These are phyloP conservation scores for Xiphophorus couchianus DNA, from an alignment of 2,113 vertebrate species.

Conservation along the genomic window DNA sequence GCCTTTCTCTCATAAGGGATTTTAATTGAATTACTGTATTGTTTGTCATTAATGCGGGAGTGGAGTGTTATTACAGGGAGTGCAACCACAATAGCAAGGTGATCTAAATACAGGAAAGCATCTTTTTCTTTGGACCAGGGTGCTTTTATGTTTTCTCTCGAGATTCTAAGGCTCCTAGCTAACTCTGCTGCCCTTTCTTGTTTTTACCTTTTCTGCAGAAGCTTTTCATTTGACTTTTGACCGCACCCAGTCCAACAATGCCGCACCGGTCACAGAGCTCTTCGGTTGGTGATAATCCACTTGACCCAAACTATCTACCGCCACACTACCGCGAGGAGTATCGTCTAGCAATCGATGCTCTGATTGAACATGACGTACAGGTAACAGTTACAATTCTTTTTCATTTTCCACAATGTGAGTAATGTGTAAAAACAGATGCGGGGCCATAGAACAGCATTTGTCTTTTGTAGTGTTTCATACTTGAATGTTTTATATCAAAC, in stretches of 20 bases:
- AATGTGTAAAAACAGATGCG: not conserved
- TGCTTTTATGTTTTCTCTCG: not conserved
- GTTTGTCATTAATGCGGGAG: not conserved
- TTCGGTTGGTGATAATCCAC: constrained; percentile 91
- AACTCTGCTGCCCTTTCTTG: constrained; percentile 1
- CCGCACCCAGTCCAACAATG: constrained; percentile 79
- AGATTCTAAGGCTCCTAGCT: not conserved
- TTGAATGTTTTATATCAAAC: not conserved
- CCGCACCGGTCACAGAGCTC: constrained; percentile 95
- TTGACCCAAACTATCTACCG: constrained; percentile 90
- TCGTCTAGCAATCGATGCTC: constrained; percentile 91
- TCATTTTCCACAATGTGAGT: not conserved
- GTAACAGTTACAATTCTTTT: constrained; percentile 48
- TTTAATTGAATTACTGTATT: constrained; percentile 18
- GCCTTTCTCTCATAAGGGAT: constrained; percentile 28
- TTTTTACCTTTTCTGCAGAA: constrained; percentile 35
- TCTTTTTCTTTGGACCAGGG: not conserved
- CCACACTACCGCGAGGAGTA: constrained; percentile 98
- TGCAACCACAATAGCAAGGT: constrained; percentile 5
- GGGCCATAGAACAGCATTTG: not conserved
- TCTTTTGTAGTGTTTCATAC: not conserved
- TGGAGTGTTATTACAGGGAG: constrained; percentile 4
- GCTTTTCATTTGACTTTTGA: constrained; percentile 38
- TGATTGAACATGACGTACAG: constrained; percentile 88
- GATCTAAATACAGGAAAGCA: not conserved